phyloP scores from a whole-genome alignment of 2,113 vertebrate genomes.

The Dasyprocta punctata region DNA sequence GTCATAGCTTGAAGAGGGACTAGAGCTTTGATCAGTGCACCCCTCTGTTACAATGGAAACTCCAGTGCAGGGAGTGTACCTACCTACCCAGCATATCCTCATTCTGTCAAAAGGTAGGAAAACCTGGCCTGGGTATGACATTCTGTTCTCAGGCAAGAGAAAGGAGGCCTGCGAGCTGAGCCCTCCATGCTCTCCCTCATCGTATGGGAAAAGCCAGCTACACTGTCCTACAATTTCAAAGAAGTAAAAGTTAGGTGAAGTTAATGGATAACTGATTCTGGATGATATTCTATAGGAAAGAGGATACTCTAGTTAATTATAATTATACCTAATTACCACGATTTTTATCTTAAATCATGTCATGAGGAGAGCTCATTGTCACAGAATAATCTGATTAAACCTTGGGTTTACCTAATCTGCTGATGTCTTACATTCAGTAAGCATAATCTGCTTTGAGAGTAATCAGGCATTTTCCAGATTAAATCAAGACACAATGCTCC shows the following conservation, averaged over 20 bases:
- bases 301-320: neutral
- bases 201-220: neutral
- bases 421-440: neutral
- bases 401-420: neutral
- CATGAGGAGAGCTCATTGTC: neutral
- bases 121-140: neutral
- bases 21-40: neutral
- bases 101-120: neutral
- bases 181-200: neutral
- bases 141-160: neutral
- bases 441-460: neutral
- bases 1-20: neutral
- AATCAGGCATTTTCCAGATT: slow-evolving; percentile 28
- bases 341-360: neutral
- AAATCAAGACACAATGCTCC: neutral
- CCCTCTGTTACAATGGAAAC: neutral
- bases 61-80: neutral
- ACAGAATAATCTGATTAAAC: neutral
- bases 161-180: neutral
- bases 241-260: neutral
- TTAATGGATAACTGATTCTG: neutral
- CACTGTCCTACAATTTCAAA: neutral
- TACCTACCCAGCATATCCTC: neutral
- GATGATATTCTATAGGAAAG: neutral
- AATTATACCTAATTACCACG: neutral